Evolutionary conservation across 2,888 invertebrate genomes (phyloP).

Genomic region (Drosophila falleni): DNA sequence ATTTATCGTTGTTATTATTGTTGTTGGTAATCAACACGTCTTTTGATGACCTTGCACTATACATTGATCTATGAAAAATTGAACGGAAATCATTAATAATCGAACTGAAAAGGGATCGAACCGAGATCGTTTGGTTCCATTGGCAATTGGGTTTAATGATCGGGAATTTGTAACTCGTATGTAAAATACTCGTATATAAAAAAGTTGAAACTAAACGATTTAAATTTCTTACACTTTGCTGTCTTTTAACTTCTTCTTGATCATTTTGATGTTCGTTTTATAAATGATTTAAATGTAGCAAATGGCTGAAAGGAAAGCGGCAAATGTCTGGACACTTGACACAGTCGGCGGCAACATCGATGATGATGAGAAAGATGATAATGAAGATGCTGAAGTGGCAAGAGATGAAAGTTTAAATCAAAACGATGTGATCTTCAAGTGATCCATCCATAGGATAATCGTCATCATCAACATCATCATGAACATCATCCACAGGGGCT

Average conservation of each 20-base stretch:
- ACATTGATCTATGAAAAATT: constrained; percentile 77
- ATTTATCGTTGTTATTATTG: constrained; percentile 79
- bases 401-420: constrained; percentile 73
- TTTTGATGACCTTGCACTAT: constrained; percentile 80
- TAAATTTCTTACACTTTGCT: constrained; percentile 21
- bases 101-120: constrained; percentile 45
- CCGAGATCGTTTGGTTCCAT: constrained; percentile 1
- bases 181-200: constrained; percentile 46
- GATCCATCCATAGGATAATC: constrained; percentile 20
- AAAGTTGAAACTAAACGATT: constrained; percentile 40
- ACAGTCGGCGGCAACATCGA: constrained; percentile 59
- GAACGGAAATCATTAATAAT: constrained; percentile 80
- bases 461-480: constrained; percentile 27
- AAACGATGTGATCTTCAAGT: constrained; percentile 48
- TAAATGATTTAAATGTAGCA: constrained; percentile 78
- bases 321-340: constrained; percentile 64
- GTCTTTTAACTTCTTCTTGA: constrained; percentile 1
- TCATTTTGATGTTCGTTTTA: constrained; percentile 16
- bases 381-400: constrained; percentile 39
- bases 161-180: constrained; percentile 62
- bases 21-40: constrained; percentile 80
- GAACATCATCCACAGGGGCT: constrained; percentile 12
- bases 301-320: constrained; percentile 45
- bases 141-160: constrained; percentile 71
- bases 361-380: constrained; percentile 25